phyloP scores from a whole-genome alignment of 2,888 invertebrate species.

The Tenthredo livida region DNA sequence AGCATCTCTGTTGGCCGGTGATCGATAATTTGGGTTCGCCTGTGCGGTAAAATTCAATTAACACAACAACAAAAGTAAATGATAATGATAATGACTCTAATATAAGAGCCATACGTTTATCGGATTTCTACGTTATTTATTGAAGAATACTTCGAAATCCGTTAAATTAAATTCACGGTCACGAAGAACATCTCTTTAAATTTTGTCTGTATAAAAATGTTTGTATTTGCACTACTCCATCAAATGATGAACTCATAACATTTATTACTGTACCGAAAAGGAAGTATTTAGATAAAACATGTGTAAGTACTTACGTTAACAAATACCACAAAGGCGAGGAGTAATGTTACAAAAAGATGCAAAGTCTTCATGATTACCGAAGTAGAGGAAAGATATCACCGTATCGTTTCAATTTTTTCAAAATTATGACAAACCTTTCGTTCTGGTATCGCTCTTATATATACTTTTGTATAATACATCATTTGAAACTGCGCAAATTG shows the following conservation, averaged over 20 bases:
- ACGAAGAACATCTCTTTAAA: neutral
- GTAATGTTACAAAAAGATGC: neutral
- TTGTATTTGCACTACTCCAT: neutral
- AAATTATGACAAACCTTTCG: neutral
- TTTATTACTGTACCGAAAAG: neutral
- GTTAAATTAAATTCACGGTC: neutral
- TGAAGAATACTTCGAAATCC: neutral
- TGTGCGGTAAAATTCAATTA: neutral
- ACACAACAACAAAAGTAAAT: neutral
- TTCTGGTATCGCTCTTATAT: neutral
- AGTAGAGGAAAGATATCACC: neutral
- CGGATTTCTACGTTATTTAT: neutral
- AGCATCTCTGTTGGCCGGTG: neutral
- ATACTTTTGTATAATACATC: neutral
- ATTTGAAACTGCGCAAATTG: neutral
- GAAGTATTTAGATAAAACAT: neutral
- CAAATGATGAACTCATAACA: neutral
- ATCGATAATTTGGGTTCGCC: too few species aligned
- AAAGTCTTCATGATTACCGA: conserved; percentile 6
- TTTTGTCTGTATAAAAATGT: neutral
- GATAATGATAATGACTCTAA: neutral
- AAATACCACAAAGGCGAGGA: conserved; percentile 13
- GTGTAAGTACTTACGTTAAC: conserved; percentile 7
- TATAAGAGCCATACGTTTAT: neutral
- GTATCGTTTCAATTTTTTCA: neutral